Percentiles rank a stretch among this genome's conserved stretches.
phyloP scores from a whole-genome alignment of 2,113 vertebrate genomes.

The Macaca nemestrina region DNA sequence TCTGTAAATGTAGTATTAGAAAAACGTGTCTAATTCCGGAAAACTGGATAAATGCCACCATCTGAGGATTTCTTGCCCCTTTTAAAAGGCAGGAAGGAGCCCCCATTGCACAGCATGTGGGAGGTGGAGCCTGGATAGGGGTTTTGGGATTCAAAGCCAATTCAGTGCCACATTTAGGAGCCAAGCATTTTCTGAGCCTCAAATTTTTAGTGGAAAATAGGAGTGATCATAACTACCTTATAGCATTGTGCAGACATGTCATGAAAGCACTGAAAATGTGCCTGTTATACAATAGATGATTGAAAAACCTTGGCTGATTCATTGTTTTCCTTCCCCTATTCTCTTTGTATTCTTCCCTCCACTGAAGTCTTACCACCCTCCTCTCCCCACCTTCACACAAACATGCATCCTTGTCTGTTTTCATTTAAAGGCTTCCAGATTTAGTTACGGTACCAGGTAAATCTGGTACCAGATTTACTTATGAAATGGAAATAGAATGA shows the following conservation, averaged over 20 bases:
- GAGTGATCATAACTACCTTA: not conserved
- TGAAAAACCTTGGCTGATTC: not conserved
- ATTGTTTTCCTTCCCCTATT: not conserved
- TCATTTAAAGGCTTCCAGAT: not conserved
- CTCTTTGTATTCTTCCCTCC: not conserved
- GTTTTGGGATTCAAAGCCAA: not conserved
- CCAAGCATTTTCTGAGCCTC: not conserved
- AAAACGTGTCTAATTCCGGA: not conserved
- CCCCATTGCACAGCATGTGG: not conserved
- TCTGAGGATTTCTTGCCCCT: not conserved
- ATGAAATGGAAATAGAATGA: not conserved
- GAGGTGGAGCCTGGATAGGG: not conserved
- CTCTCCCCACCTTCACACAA: not conserved
- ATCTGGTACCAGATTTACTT: not conserved
- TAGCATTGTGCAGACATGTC: not conserved
- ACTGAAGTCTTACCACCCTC: not conserved
- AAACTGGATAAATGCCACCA: not conserved
- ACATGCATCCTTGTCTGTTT: not conserved
- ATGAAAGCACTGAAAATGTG: not conserved
- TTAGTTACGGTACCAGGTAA: no score
- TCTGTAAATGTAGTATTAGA: not conserved
- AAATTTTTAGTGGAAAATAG: not conserved
- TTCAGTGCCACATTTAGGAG: not conserved
- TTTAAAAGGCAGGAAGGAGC: not conserved
- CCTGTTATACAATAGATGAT: not conserved